Evolutionary conservation across 1,140 invertebrate genomes (phyloP), one percentile per base, ranked within the genome.

Genomic region (Drosophila ogumai): DNA sequence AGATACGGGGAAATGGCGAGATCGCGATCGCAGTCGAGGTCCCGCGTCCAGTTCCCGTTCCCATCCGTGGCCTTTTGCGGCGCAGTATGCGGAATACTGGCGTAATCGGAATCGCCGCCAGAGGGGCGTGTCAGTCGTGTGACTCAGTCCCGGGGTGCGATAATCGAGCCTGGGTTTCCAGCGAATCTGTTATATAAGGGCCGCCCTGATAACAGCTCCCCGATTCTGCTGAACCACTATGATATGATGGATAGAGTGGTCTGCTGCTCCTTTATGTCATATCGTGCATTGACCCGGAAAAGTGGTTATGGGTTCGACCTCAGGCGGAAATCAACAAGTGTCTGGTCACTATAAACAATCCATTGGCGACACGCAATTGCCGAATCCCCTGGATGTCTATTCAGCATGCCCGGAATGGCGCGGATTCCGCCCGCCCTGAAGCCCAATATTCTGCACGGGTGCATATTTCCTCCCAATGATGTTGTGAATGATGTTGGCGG

Each of bases 51-150:
- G 50, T 56, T 56, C 28, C 63, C 34, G 50, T 47, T 56, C n/a
- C 67, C 34, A 54, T 43, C 49, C 34, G 12, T 57, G 67, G 65
- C 10, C 67, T 71, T 47, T 71, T 22, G 46, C 34, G 65, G 34
- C 68, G 68, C 43, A 72, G 34, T 49, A 58, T 28, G 10, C 19
- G 17, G 22, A 43, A 28, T 41, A 17, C 25, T n/a, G 22, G 8
- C 32, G 31, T 43, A 61, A 54, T 46, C 22, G 58, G 43, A 69
- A 43, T 55, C 22, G 12, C 32, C 44, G 5, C 13, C 13, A 55
- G 52, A 55, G 74, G 84, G 82, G 82, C 82, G 74, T 85, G 82
- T 75, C 82, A 59, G 66, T 56, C 49, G 49, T 66, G 60, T 87
- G 82, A 86, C 64, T 86, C 82, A 85, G 60, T 15, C 25, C 31